Evolutionary conservation across 2,888 invertebrate genomes (phyloP).

Genomic region (Nesidiocoris tenuis): DNA sequence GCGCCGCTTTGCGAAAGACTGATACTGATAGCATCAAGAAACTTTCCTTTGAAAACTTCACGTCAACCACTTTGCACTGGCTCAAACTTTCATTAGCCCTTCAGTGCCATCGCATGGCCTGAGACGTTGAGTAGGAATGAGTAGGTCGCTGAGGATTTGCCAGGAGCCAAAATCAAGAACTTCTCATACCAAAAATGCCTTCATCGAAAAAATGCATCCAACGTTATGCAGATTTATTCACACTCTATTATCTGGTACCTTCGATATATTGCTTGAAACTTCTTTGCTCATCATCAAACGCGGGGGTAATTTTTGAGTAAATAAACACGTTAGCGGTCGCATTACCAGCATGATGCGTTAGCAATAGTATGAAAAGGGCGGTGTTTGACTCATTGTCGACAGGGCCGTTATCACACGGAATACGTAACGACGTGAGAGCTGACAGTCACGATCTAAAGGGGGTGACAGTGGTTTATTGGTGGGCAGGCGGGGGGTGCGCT

Average conservation of each 20-base stretch:
- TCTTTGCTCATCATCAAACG: too few species aligned
- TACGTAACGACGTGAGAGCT: not conserved
- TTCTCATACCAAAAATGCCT: too few species aligned
- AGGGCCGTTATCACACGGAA: constrained; percentile 19
- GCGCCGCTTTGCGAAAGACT: constrained; percentile 2
- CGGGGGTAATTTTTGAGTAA: too few species aligned
- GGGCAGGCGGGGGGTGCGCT: too few species aligned
- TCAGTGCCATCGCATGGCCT: not conserved
- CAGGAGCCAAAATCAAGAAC: too few species aligned
- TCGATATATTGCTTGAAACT: too few species aligned
- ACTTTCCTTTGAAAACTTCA: constrained; percentile 31
- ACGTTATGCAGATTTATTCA: too few species aligned
- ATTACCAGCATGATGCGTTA: constrained; percentile 4
- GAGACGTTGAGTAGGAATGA: too few species aligned
- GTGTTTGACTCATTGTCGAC: not conserved
- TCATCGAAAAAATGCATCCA: too few species aligned
- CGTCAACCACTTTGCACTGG: constrained; percentile 8
- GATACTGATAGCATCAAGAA: constrained; percentile 11
- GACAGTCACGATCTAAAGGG: not conserved
- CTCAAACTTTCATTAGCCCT: constrained; percentile 19
- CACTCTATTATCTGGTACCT: too few species aligned
- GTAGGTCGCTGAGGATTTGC: too few species aligned
- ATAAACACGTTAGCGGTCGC: not conserved
- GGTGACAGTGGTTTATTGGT: not conserved
- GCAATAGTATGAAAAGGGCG: not conserved